phyloP scores from a whole-genome alignment of 2,888 invertebrate species.

The Heteropelma amictum region DNA sequence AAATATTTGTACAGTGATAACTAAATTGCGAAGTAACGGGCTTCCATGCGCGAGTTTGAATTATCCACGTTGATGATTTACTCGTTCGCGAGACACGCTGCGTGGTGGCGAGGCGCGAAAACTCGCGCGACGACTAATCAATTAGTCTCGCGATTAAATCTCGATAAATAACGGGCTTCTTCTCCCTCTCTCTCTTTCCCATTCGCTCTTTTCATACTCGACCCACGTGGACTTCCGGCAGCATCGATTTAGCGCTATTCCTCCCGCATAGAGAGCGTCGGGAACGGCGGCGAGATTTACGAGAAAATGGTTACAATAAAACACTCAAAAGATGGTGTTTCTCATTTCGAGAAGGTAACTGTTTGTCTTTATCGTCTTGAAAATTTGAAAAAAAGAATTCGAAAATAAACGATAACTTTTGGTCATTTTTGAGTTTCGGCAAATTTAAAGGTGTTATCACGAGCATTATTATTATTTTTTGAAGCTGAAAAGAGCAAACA shows the following conservation, averaged over 20 bases:
- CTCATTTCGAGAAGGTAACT: neutral
- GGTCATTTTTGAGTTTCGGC: too few species aligned
- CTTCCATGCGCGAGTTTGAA: neutral
- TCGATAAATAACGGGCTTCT: slow-evolving; percentile 53
- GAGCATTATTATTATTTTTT: too few species aligned
- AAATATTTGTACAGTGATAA: slow-evolving; percentile 2
- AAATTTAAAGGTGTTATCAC: too few species aligned
- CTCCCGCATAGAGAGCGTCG: slow-evolving; percentile 15
- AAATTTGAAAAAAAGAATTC: too few species aligned
- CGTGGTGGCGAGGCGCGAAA: slow-evolving; percentile 17
- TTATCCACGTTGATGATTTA: slow-evolving; percentile 21
- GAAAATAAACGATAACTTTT: too few species aligned
- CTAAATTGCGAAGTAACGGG: neutral
- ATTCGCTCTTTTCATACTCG: neutral
- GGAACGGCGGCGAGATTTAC: neutral
- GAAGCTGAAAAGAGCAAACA: too few species aligned
- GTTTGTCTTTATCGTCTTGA: too few species aligned
- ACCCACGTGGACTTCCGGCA: slow-evolving; percentile 52
- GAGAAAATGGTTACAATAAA: slow-evolving; percentile 3
- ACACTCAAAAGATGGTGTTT: neutral
- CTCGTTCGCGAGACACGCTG: slow-evolving; percentile 3
- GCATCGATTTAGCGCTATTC: slow-evolving; percentile 44
- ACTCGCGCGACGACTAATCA: slow-evolving; percentile 55
- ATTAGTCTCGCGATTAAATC: slow-evolving; percentile 54
- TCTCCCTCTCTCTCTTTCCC: slow-evolving; percentile 6